These are phyloP conservation scores for Apamea monoglypha DNA, from an alignment of 2,888 invertebrate species.

Conservation along the genomic window DNA sequence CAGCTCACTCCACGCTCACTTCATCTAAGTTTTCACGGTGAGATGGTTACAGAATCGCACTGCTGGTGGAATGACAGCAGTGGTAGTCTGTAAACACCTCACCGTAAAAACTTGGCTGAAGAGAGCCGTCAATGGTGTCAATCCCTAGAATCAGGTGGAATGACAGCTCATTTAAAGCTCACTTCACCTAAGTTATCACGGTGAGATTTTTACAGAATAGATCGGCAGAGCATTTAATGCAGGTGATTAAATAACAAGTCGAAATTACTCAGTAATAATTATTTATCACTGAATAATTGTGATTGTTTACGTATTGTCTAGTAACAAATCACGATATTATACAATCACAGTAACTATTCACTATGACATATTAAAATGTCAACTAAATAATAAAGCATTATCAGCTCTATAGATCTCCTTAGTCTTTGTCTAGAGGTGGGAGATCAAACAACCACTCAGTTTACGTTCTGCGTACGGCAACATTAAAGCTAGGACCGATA, in stretches of 20 bases:
- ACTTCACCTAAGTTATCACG: too few relatives aligned
- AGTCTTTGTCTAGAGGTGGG: conserved; percentile 55
- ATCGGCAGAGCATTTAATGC: not conserved
- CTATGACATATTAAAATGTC: not conserved
- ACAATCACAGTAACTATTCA: not conserved
- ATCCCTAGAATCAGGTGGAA: too few relatives aligned
- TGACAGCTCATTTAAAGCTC: too few relatives aligned
- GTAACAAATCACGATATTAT: not conserved
- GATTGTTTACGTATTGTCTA: not conserved
- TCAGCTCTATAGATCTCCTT: conserved; percentile 44
- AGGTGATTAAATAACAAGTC: not conserved
- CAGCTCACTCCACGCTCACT: too few relatives aligned
- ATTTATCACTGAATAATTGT: not conserved
- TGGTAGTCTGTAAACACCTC: too few relatives aligned
- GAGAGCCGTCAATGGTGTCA: too few relatives aligned
- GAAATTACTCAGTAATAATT: not conserved
- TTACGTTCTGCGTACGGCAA: conserved; percentile 66
- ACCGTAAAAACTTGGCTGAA: too few relatives aligned
- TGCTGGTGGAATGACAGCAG: too few relatives aligned
- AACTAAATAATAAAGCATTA: conserved; percentile 15
- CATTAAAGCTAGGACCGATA: conserved; percentile 69
- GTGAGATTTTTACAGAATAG: too few relatives aligned
- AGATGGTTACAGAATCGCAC: too few relatives aligned
- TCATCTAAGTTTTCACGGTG: too few relatives aligned
- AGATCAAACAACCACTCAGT: conserved; percentile 72